Evolutionary conservation across 2,888 invertebrate species (phyloP).

Genomic region (Kuschelorhynchus macadamiae): DNA sequence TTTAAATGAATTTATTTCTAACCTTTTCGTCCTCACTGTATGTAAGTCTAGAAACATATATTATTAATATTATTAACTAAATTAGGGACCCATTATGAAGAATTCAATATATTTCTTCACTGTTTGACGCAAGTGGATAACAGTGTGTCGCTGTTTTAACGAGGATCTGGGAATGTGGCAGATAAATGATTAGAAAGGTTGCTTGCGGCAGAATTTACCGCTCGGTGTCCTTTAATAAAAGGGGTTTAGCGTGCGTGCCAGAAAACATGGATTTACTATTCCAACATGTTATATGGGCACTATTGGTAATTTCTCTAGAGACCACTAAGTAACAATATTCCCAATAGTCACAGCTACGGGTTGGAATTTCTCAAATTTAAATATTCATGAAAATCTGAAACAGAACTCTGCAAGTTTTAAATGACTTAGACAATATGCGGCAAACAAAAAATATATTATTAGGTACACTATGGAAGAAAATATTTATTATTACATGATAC

Average conservation of each 20-base stretch:
- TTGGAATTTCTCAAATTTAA: conserved; percentile 26
- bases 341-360: conserved; percentile 20
- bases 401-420: not conserved
- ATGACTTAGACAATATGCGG: too few relatives aligned
- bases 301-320: conserved; percentile 49
- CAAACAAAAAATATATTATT: too few relatives aligned
- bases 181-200: conserved; percentile 43
- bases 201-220: conserved; percentile 31
- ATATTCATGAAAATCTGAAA: conserved; percentile 31
- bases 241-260: conserved; percentile 40
- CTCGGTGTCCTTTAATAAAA: conserved; percentile 41
- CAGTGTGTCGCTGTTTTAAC: conserved; percentile 34
- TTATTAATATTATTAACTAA: too few relatives aligned
- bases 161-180: conserved; percentile 38
- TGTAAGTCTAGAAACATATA: too few relatives aligned
- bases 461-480: too few relatives aligned
- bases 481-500: too few relatives aligned
- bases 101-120: too few relatives aligned
- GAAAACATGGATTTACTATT: conserved; percentile 40
- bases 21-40: too few relatives aligned
- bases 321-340: conserved; percentile 39
- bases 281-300: conserved; percentile 34
- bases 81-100: too few relatives aligned
- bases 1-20: too few relatives aligned
- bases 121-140: too few relatives aligned